A percentile compares a stretch with the other conserved stretches of the same genome.
phyloP scores from a whole-genome alignment of 2,888 invertebrate genomes.

The Eristalis pertinax region DNA sequence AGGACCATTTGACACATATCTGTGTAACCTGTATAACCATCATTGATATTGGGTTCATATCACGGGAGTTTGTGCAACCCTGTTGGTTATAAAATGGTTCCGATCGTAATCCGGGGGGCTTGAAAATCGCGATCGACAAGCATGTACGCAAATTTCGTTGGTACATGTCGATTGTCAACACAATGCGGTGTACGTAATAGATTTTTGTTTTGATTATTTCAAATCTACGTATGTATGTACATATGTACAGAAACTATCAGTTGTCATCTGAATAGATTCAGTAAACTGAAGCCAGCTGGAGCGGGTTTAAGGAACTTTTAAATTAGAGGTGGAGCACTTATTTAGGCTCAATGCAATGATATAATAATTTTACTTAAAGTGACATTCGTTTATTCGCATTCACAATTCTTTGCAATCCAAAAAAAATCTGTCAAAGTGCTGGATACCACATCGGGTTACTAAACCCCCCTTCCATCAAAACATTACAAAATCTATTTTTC shows the following conservation, averaged over 20 bases:
- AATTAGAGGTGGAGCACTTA: neutral
- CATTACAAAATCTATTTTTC: neutral
- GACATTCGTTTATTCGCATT: too few relatives aligned
- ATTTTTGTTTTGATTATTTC: neutral
- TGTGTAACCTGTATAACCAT: neutral
- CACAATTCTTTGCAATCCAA: too few relatives aligned
- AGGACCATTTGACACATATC: neutral
- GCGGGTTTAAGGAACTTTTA: neutral
- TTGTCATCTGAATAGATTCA: neutral
- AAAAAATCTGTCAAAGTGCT: too few relatives aligned
- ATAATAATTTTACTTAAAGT: too few relatives aligned
- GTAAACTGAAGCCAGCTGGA: neutral
- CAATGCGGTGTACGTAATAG: neutral
- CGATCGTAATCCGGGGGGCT: neutral
- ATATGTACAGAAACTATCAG: neutral
- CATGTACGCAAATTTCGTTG: neutral
- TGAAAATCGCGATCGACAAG: neutral
- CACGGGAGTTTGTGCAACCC: neutral
- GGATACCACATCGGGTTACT: too few relatives aligned
- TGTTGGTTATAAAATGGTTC: neutral
- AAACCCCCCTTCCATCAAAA: too few relatives aligned
- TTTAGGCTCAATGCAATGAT: too few relatives aligned
- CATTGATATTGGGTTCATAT: neutral
- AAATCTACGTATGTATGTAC: too few relatives aligned
- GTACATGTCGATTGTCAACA: neutral